Evolutionary conservation across 2,797 vertebrate genomes (phyloP).

Genomic region (Corythornis leucogaster): DNA sequence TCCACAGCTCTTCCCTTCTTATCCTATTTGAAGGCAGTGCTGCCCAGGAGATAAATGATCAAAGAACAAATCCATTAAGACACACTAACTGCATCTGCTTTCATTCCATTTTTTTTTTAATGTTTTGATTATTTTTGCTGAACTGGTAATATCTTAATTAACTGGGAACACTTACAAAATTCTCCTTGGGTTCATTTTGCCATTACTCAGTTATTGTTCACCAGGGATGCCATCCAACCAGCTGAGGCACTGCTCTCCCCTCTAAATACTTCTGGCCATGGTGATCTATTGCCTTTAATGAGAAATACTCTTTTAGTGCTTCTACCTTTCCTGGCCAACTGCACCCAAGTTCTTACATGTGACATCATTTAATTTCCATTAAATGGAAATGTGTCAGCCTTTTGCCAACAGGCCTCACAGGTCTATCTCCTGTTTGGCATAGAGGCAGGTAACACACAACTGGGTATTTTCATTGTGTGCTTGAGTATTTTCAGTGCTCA

Average conservation of each 20-base stretch:
- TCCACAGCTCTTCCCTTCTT: not conserved
- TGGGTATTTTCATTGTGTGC: not conserved
- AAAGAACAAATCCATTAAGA: not conserved
- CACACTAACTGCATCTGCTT: not conserved
- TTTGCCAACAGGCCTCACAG: not conserved
- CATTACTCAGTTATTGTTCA: not conserved
- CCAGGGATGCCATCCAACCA: not conserved
- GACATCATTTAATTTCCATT: not conserved
- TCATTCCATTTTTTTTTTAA: not conserved
- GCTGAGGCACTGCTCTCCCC: not conserved
- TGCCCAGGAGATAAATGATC: not conserved
- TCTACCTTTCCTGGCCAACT: not conserved
- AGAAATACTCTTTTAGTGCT: not conserved
- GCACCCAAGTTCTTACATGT: not conserved
- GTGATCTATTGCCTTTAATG: not conserved
- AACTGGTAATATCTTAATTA: conserved; percentile 13
- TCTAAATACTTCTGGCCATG: not conserved
- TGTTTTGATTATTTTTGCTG: conserved; percentile 1
- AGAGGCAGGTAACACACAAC: not conserved
- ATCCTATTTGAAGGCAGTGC: not conserved
- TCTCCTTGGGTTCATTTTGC: not conserved
- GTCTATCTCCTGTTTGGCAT: not conserved
- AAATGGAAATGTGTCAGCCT: not conserved
- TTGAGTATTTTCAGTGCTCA: not conserved
- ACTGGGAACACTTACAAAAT: not conserved